phyloP scores from a whole-genome alignment of 2,797 vertebrate genomes.

The Cephalopachus bancanus region DNA sequence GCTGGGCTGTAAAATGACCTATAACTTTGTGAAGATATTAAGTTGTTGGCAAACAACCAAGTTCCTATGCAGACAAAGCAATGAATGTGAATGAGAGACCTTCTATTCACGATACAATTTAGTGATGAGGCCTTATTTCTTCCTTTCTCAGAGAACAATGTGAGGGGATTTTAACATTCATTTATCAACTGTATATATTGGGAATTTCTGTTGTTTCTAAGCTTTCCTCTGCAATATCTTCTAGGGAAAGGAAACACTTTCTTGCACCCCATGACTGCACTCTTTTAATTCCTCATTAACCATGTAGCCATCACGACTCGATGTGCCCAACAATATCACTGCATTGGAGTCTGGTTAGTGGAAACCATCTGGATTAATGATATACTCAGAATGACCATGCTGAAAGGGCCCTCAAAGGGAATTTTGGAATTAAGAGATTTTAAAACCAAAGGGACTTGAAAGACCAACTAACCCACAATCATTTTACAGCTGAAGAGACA shows the following conservation, averaged over 20 bases:
- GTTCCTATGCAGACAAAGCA: constrained; percentile 55
- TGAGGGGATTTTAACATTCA: not conserved
- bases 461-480: not conserved
- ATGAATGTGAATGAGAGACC: constrained; percentile 55
- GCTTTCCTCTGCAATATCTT: not conserved
- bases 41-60: constrained; percentile 70
- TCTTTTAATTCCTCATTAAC: constrained; percentile 31
- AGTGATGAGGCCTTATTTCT: not conserved
- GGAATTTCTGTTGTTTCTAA: not conserved
- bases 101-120: constrained; percentile 66
- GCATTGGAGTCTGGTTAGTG: not conserved
- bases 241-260: not conserved
- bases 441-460: not conserved
- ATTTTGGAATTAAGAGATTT: constrained; percentile 39
- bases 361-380: not conserved
- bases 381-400: not conserved
- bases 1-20: constrained; percentile 62
- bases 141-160: constrained; percentile 23
- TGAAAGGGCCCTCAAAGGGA: not conserved
- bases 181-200: constrained; percentile 9
- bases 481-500: constrained; percentile 22
- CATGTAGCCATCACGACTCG: not conserved
- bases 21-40: constrained; percentile 71
- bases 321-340: not conserved
- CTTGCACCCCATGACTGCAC: not conserved